phyloP scores from a whole-genome alignment of 1,140 invertebrate genomes.

The Microplitis demolitor region DNA sequence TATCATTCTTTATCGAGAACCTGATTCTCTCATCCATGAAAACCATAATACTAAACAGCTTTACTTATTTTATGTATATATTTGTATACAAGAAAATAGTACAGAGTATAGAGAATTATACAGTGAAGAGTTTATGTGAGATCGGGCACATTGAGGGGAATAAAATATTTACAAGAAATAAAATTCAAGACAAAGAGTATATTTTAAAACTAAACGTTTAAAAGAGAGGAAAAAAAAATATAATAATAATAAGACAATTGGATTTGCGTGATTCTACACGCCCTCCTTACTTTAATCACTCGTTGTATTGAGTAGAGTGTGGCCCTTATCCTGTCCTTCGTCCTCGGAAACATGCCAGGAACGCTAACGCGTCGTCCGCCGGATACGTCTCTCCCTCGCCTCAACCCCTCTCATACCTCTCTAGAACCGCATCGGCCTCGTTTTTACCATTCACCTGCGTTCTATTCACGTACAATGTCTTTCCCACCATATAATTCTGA shows the following conservation, averaged over 20 bases:
- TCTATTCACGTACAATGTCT: constrained; percentile 14
- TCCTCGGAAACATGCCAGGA: neutral
- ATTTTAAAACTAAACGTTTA: neutral
- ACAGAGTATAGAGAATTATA: no score
- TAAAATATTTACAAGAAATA: no score
- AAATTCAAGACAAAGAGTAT: neutral
- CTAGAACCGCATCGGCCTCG: neutral
- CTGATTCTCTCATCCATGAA: no score
- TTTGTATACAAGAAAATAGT: no score
- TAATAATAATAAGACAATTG: neutral
- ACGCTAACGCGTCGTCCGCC: neutral
- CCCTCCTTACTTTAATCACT: neutral
- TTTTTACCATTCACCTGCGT: constrained; percentile 20
- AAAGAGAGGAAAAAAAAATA: neutral
- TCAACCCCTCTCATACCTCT: neutral
- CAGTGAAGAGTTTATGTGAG: no score
- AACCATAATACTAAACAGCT: no score
- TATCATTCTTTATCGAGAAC: no score
- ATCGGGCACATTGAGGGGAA: no score
- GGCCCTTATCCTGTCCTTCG: constrained; percentile 8
- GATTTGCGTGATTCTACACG: constrained; percentile 1
- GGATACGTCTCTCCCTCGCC: neutral
- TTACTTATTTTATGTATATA: no score
- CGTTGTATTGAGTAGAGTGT: neutral
- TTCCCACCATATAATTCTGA: neutral